A percentile compares a stretch with the other conserved stretches of the same genome.
These are phyloP conservation scores for Hemithea aestivaria DNA, from an alignment of 2,888 invertebrate species.

Conservation along the genomic window DNA sequence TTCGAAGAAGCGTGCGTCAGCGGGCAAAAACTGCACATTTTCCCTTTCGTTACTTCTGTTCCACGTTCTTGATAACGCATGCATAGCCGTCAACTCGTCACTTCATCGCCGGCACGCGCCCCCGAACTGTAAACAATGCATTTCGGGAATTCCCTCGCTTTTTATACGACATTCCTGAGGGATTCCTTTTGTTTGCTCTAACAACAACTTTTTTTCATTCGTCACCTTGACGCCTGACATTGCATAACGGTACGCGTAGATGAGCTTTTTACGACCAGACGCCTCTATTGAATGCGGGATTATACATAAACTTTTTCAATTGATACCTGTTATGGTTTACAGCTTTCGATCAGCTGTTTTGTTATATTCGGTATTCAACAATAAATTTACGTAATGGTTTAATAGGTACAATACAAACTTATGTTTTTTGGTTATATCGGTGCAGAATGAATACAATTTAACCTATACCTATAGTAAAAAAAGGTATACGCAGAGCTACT, in stretches of 20 bases:
- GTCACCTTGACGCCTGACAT: slow-evolving; percentile 46
- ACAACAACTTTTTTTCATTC: slow-evolving; percentile 55
- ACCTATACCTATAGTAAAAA: too few species aligned
- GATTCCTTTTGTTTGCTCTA: slow-evolving; percentile 76
- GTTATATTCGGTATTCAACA: too few species aligned
- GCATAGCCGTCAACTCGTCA: slow-evolving; percentile 27
- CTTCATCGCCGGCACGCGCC: slow-evolving; percentile 47
- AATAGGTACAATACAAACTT: too few species aligned
- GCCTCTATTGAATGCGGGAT: slow-evolving; percentile 27
- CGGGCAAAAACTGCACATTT: slow-evolving; percentile 69
- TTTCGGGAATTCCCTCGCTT: slow-evolving; percentile 75
- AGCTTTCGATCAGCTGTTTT: too few species aligned
- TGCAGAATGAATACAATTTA: too few species aligned
- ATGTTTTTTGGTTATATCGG: too few species aligned
- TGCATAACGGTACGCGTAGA: slow-evolving; percentile 52
- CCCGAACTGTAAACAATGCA: slow-evolving; percentile 69
- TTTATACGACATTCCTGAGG: slow-evolving; percentile 74
- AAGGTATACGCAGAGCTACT: too few species aligned
- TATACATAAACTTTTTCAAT: too few species aligned
- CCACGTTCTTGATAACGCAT: slow-evolving; percentile 60
- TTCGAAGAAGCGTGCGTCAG: slow-evolving; percentile 68
- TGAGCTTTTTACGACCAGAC: slow-evolving; percentile 32
- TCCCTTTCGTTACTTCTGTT: slow-evolving; percentile 69
- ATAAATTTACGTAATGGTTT: too few species aligned
- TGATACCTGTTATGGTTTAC: too few species aligned